These are phyloP conservation scores for Musca vetustissima DNA, from an alignment of 1,140 invertebrate genomes.

Conservation along the genomic window DNA sequence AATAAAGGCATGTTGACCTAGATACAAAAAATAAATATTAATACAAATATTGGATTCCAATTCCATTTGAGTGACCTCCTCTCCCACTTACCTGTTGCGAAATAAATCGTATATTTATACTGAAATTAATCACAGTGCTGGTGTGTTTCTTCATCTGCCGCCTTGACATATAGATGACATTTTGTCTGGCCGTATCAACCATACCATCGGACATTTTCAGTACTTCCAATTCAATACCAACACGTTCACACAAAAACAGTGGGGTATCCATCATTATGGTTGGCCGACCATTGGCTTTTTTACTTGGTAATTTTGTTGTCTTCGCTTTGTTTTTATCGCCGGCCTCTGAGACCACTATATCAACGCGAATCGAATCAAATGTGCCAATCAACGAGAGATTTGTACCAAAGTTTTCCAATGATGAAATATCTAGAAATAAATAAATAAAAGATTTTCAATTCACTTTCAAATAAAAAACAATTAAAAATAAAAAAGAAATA, in stretches of 20 bases:
- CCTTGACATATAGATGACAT: conserved; percentile 80
- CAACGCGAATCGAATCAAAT: conserved; percentile 85
- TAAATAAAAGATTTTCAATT: not conserved
- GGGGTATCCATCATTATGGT: conserved; percentile 78
- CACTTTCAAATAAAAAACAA: not conserved
- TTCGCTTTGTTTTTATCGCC: conserved; percentile 60
- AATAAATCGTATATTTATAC: conserved; percentile 81
- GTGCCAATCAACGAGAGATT: conserved; percentile 85
- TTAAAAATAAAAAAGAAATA: not conserved
- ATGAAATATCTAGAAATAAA: conserved; percentile 57
- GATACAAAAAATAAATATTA: not conserved
- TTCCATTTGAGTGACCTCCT: no score
- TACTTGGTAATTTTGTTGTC: conserved; percentile 37
- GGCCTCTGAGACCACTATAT: conserved; percentile 89
- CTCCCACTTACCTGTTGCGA: conserved; percentile 72
- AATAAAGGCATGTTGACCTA: conserved; percentile 93
- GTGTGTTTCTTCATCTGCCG: conserved; percentile 88
- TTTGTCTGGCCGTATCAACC: conserved; percentile 79
- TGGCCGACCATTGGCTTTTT: conserved; percentile 56
- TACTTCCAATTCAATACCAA: conserved; percentile 84
- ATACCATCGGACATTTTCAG: conserved; percentile 88
- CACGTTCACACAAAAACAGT: conserved; percentile 89
- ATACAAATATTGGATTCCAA: not conserved
- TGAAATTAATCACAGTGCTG: conserved; percentile 85
- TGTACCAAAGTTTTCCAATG: conserved; percentile 85